Conservation (phyloP, 2,888 invertebrate genomes). For the Deroplatys truncata region DNA sequence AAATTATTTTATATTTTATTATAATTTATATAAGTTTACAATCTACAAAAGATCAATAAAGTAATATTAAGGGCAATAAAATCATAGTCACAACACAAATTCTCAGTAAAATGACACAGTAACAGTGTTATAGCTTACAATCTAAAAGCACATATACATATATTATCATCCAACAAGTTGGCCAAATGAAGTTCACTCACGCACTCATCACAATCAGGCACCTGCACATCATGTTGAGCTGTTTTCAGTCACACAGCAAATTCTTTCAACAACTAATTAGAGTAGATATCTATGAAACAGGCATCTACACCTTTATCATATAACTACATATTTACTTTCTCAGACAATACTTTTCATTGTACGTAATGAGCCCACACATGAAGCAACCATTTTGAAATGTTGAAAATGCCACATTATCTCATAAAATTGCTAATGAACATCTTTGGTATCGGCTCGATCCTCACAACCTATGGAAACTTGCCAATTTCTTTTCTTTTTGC, state of each 20-base stretch:
- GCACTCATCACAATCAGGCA: neutral
- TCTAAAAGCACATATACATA: constrained; percentile 5
- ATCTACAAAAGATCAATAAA: constrained; percentile 17
- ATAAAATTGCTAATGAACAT: neutral
- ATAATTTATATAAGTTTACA: constrained; percentile 19
- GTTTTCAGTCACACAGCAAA: neutral
- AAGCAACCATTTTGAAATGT: neutral
- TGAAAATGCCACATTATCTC: neutral
- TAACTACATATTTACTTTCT: neutral
- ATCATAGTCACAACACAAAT: constrained; percentile 19
- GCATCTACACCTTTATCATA: neutral
- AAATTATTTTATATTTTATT: neutral
- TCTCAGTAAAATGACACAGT: constrained; percentile 6
- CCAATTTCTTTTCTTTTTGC: neutral
- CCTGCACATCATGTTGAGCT: neutral
- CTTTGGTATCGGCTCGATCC: neutral
- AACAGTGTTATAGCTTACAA: constrained; percentile 13
- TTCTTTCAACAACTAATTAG: neutral
- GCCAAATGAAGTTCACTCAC: neutral
- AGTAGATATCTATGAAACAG: neutral
- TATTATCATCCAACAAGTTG: neutral
- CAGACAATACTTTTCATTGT: neutral
- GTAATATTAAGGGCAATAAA: constrained; percentile 9
- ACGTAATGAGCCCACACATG: neutral
- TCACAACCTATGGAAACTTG: neutral